Evolutionary conservation across 2,888 invertebrate species (phyloP), one percentile per base, ranked within the genome.

Genomic region (Sesia bembeciformis): DNA sequence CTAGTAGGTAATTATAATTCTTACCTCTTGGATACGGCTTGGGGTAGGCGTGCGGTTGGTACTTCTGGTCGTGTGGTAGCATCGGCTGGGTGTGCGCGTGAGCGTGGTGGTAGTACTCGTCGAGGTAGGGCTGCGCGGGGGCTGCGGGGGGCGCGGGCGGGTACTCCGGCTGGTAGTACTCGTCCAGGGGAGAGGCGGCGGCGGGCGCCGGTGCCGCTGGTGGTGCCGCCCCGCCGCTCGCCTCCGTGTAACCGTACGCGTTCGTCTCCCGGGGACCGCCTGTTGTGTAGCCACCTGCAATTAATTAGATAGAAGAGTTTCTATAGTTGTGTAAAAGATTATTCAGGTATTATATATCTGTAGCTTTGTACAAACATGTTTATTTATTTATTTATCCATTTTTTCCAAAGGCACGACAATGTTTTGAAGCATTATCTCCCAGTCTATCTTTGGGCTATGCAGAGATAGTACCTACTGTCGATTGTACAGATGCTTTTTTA

Each of bases 61-160:
- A 95, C 79, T 95, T 95, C 71, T 92, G 92, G 74, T 94, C 93
- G 74, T 92, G 88, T 58, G 81, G 77, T 62, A 90, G 81, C 58
- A 90, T 72, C 42, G 90, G 88, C 67, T 93, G 91, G 68, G 93
- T 90, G 81, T 95, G 95, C 60, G 91, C 84, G 64, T 93, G 91
- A 65, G 93, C 91, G 79, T 95, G 95, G 82, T 95, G 95, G 81
- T 95, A 88, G 72, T 94, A 84, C 86, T 93, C 79, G 93, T 95
- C 80, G 91, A 90, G 84, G 93, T 94, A 91, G 79, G 93, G 93
- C 62, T 90, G 88, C 59, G 87, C 74, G 59, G 85, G 74, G 39
- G 88, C 81, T 51, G 83, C 81, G 43, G 90, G 75, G 78, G 79
- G 23, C 56, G 78, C 75, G 40, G 73, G 50, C 66, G 90, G 80